A percentile compares a stretch with the other conserved stretches of the same genome.
Evolutionary conservation across 2,888 invertebrate species (phyloP).

Genomic region (Exephanes ischioxanthus): DNA sequence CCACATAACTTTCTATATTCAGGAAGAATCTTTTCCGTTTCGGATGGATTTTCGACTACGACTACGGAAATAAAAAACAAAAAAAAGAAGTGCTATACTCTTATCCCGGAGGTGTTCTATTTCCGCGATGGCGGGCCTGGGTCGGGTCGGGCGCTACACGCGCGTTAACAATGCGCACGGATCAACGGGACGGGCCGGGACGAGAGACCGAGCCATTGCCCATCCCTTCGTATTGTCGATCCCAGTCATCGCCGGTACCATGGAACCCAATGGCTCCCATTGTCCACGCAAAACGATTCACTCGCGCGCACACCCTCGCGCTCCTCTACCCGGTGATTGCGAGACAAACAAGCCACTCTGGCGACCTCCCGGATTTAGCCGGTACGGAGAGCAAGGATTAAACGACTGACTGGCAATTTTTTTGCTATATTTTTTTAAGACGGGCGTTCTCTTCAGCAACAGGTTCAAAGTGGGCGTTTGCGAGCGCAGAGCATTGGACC

Average conservation of each 20-base stretch:
- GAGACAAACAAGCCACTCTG: conserved; percentile 29
- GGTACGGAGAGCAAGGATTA: conserved; percentile 1
- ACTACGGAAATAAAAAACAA: no score
- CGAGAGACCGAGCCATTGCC: conserved; percentile 73
- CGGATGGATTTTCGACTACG: background rate
- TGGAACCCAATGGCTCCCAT: conserved; percentile 40
- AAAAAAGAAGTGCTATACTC: background rate
- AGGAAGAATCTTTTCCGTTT: background rate
- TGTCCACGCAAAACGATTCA: conserved; percentile 44
- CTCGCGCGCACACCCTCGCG: conserved; percentile 23
- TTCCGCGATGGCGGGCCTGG: conserved; percentile 56
- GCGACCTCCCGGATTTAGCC: background rate
- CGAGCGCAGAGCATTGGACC: background rate
- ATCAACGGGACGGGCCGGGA: conserved; percentile 63
- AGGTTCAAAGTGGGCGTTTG: background rate
- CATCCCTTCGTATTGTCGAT: conserved; percentile 72
- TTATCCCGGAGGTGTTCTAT: conserved; percentile 40
- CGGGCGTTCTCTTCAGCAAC: background rate
- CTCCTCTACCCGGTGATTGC: conserved; percentile 11
- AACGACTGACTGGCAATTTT: background rate
- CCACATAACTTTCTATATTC: background rate
- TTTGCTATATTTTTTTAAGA: no score
- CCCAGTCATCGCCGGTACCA: conserved; percentile 58
- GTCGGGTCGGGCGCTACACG: conserved; percentile 15
- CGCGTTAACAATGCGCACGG: conserved; percentile 67